A percentile compares a stretch with the other conserved stretches of the same genome.
phyloP scores from a whole-genome alignment of 2,888 invertebrate species.

The Entomobrya multifasciata region DNA sequence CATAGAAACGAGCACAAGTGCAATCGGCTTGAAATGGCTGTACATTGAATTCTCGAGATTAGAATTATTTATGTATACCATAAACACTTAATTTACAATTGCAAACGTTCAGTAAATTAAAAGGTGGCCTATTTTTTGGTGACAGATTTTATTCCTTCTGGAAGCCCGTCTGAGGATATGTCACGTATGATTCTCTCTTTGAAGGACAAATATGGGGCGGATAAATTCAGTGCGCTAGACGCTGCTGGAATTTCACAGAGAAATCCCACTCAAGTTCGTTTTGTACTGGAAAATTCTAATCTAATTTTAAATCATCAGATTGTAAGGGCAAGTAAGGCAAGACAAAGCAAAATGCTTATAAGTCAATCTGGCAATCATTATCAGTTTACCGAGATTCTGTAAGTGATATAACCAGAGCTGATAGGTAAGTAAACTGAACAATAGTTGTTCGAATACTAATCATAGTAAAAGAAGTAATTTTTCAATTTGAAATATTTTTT shows the following conservation, averaged over 20 bases:
- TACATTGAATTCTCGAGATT: too few species aligned
- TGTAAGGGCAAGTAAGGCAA: background rate
- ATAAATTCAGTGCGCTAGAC: conserved; percentile 27
- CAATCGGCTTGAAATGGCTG: too few species aligned
- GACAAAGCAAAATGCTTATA: background rate
- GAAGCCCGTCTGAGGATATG: conserved; percentile 1
- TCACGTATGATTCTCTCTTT: conserved; percentile 32
- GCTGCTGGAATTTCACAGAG: background rate
- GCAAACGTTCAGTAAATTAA: too few species aligned
- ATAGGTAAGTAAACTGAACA: too few species aligned
- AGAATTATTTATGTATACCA: too few species aligned
- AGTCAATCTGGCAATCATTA: background rate
- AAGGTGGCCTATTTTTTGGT: background rate
- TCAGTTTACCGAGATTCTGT: too few species aligned
- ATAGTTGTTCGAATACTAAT: too few species aligned
- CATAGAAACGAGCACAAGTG: too few species aligned
- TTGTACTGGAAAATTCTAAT: conserved; percentile 35
- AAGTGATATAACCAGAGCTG: too few species aligned
- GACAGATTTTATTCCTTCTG: conserved; percentile 48
- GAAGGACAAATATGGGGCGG: conserved; percentile 41
- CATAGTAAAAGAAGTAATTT: too few species aligned
- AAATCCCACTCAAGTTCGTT: conserved; percentile 28
- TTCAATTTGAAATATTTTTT: too few species aligned
- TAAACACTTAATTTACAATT: too few species aligned
- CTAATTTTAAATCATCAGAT: conserved; percentile 29